Percentiles rank a stretch among this genome's conserved stretches.
phyloP scores from a whole-genome alignment of 1,140 invertebrate species.

The Drosophila ercepeae region DNA sequence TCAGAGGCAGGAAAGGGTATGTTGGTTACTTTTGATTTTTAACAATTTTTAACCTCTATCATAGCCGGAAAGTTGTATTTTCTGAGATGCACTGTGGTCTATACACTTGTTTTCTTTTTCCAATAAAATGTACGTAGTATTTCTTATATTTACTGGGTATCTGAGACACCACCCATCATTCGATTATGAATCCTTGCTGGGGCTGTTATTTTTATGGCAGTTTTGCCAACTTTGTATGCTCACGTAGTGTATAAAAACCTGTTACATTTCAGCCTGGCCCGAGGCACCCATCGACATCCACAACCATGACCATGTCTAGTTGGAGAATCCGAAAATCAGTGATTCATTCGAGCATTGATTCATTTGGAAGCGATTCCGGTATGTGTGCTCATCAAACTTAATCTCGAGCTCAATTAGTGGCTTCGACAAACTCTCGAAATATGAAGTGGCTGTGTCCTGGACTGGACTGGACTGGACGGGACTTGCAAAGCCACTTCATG shows the following conservation, averaged over 20 bases:
- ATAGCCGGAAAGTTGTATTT: background rate
- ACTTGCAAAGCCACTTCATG: slow-evolving; percentile 5
- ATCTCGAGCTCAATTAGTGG: slow-evolving; percentile 63
- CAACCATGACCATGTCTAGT: background rate
- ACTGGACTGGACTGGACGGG: too few relatives aligned
- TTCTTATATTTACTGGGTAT: background rate
- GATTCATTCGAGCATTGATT: slow-evolving; percentile 58
- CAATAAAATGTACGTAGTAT: background rate
- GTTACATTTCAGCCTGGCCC: slow-evolving; percentile 45
- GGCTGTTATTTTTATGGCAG: slow-evolving; percentile 16
- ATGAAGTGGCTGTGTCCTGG: slow-evolving; percentile 18
- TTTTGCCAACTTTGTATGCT: slow-evolving; percentile 58
- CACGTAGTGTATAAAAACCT: slow-evolving; percentile 79
- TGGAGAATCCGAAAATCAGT: slow-evolving; percentile 9
- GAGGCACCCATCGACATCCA: background rate
- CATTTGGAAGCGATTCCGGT: slow-evolving; percentile 29
- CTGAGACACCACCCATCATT: background rate
- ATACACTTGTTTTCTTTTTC: background rate
- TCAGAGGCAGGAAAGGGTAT: background rate
- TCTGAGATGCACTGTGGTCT: too few relatives aligned
- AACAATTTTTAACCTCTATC: background rate
- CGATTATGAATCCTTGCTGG: background rate
- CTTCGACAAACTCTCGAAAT: slow-evolving; percentile 27
- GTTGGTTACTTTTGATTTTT: background rate
- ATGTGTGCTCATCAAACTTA: slow-evolving; percentile 54